Evolutionary conservation across 2,888 invertebrate species (phyloP).

Genomic region (Priocnemis perturbator): DNA sequence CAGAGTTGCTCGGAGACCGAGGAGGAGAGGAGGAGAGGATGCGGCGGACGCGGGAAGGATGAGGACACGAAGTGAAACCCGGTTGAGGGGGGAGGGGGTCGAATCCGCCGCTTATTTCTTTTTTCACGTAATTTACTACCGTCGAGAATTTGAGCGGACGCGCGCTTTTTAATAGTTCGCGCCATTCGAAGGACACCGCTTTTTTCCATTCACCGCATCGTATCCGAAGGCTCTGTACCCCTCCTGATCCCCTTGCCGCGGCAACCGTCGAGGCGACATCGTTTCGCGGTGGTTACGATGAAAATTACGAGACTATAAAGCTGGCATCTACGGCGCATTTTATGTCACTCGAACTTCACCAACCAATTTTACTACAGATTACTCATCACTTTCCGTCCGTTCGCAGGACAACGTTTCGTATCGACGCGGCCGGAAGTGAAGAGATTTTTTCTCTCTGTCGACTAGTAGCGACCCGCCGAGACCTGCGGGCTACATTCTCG

Average conservation of each 20-base stretch:
- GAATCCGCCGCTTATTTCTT: slow-evolving; percentile 62
- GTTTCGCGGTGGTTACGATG: slow-evolving; percentile 50
- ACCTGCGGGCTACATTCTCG: no score
- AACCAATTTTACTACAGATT: slow-evolving; percentile 55
- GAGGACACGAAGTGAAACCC: slow-evolving; percentile 15
- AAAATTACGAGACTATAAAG: slow-evolving; percentile 59
- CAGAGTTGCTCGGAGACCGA: slow-evolving; percentile 20
- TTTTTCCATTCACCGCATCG: slow-evolving; percentile 11
- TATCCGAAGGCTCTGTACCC: not conserved
- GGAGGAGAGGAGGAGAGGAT: slow-evolving; percentile 25
- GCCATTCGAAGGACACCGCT: slow-evolving; percentile 55
- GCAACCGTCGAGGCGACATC: slow-evolving; percentile 37
- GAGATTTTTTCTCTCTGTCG: no score
- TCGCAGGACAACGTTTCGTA: no score
- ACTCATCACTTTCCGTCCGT: slow-evolving; percentile 56
- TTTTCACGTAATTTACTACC: slow-evolving; percentile 71
- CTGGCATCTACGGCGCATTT: slow-evolving; percentile 47
- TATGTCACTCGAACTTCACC: slow-evolving; percentile 44
- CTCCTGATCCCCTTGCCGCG: not conserved
- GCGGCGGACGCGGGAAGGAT: slow-evolving; percentile 44
- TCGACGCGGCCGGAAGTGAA: not conserved
- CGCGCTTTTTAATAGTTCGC: slow-evolving; percentile 70
- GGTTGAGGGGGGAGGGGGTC: slow-evolving; percentile 29
- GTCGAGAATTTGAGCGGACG: slow-evolving; percentile 70
- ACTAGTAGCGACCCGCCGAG: no score